Conservation (phyloP, 2,113 vertebrate species). For the Cinclus cinclus region DNA sequence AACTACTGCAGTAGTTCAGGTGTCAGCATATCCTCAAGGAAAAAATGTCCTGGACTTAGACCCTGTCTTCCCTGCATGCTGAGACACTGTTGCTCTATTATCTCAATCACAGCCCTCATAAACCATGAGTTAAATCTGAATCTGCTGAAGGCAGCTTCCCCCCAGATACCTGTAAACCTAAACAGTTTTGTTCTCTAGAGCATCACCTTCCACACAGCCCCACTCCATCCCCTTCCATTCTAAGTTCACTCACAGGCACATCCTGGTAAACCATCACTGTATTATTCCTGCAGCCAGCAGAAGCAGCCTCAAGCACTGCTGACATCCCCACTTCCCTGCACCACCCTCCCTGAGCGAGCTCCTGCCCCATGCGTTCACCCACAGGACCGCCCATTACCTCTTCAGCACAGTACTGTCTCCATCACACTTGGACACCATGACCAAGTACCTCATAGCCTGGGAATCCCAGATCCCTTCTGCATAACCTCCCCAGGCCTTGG, state of each 20-base stretch:
- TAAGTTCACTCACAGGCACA: neutral
- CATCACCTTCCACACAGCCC: accelerated
- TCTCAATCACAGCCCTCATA: neutral
- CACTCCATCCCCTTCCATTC: neutral
- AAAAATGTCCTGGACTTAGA: neutral
- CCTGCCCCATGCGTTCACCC: neutral
- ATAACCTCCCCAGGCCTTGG: accelerated
- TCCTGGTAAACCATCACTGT: neutral
- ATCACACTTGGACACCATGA: no score
- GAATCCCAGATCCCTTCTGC: neutral
- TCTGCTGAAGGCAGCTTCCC: neutral
- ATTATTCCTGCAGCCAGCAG: neutral
- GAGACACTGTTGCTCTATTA: neutral
- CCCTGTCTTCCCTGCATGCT: neutral
- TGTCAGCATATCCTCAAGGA: neutral
- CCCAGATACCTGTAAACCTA: neutral
- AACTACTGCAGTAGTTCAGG: neutral
- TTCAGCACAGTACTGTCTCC: neutral
- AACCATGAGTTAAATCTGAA: neutral
- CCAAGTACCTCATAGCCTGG: no score
- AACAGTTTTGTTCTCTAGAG: neutral
- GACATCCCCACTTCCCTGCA: neutral
- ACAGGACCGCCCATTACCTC: neutral
- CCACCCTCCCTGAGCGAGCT: accelerated
- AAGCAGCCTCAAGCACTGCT: neutral